These are phyloP conservation scores for Cyprinodon brontotheroides DNA, from an alignment of 2,113 vertebrate genomes.

Conservation along the genomic window DNA sequence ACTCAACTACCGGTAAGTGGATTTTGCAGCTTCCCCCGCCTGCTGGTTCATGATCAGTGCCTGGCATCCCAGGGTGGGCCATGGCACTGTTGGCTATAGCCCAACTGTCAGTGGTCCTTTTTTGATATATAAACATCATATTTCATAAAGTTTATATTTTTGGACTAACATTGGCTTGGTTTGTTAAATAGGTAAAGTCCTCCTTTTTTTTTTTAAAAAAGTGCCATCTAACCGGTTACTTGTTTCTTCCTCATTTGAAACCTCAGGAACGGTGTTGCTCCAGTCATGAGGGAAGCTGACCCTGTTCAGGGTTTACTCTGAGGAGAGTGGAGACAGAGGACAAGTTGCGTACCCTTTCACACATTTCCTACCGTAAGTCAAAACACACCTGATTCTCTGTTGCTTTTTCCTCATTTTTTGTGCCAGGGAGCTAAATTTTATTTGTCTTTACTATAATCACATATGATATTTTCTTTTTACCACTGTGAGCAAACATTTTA, in stretches of 20 bases:
- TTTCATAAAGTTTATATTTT: no score
- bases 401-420: not conserved
- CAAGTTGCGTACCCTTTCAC: constrained; percentile 11
- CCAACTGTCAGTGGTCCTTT: no score
- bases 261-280: constrained; percentile 34
- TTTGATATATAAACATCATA: no score
- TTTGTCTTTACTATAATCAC: not conserved
- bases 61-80: no score
- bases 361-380: constrained; percentile 47
- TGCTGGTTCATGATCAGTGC: no score
- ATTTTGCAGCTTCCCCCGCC: no score
- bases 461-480: not conserved
- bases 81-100: no score
- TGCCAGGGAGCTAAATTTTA: not conserved
- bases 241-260: not conserved
- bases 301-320: constrained; percentile 30
- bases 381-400: not conserved
- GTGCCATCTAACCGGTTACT: not conserved
- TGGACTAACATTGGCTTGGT: not conserved
- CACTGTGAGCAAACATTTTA: not conserved
- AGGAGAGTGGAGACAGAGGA: constrained; percentile 21
- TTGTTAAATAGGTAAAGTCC: not conserved
- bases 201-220: not conserved
- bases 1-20: no score
- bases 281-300: constrained; percentile 49